Evolutionary conservation across 1,140 invertebrate genomes (phyloP).

Genomic region (Leptinotarsa lineolata): DNA sequence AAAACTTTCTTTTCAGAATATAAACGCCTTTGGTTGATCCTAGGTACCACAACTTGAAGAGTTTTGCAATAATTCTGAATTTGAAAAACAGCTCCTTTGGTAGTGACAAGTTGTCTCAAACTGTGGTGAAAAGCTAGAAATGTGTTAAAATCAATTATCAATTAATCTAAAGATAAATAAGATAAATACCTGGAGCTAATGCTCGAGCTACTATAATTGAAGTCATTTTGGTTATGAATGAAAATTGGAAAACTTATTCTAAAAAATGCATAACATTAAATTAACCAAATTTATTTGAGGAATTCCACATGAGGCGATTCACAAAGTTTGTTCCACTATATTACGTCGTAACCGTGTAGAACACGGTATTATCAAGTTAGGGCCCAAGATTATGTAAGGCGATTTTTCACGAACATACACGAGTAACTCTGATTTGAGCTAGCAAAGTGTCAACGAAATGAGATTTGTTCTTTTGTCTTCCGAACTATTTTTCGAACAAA

Average conservation of each 20-base stretch:
- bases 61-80: slow-evolving; percentile 36
- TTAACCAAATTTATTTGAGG: not conserved
- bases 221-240: slow-evolving; percentile 29
- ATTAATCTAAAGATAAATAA: not conserved
- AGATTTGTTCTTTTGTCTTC: too few species aligned
- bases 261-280: not conserved
- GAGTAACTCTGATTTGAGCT: not conserved
- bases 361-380: not conserved
- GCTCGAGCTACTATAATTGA: slow-evolving; percentile 37
- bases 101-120: slow-evolving; percentile 30
- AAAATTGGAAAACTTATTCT: not conserved
- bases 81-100: slow-evolving; percentile 28
- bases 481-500: too few species aligned
- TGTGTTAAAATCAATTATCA: not conserved
- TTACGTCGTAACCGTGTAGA: not conserved
- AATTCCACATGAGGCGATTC: slow-evolving; percentile 2
- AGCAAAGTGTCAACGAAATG: not conserved
- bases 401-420: not conserved
- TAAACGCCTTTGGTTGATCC: slow-evolving; percentile 33
- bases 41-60: slow-evolving; percentile 33
- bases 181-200: slow-evolving; percentile 35
- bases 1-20: slow-evolving; percentile 64
- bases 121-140: slow-evolving; percentile 34
- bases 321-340: not conserved
- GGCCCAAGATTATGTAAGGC: not conserved